Percentiles rank a stretch among this genome's conserved stretches.
Conservation (phyloP, 1,140 invertebrate genomes). For the Caenorhabditis inopinata region DNA sequence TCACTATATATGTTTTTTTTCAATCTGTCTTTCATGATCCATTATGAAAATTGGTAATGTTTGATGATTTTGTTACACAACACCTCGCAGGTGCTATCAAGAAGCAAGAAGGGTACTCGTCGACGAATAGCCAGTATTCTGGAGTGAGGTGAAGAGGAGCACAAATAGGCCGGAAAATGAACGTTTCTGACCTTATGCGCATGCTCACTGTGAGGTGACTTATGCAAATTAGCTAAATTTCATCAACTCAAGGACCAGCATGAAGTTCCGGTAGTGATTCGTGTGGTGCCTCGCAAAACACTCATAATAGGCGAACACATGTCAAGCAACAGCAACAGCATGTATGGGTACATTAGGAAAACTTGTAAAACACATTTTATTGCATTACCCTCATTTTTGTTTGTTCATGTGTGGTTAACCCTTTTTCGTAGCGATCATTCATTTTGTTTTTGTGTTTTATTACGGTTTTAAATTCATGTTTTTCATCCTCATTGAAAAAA, state of each 20-base stretch:
- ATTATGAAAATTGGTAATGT: neutral
- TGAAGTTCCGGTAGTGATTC: constrained; percentile 28
- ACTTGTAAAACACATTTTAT: neutral
- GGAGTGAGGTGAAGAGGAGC: neutral
- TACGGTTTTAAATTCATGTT: neutral
- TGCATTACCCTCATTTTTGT: too few relatives aligned
- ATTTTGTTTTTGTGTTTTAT: neutral
- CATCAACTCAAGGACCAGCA: neutral
- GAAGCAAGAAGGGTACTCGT: neutral
- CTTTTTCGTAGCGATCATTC: too few relatives aligned
- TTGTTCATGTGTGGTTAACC: neutral
- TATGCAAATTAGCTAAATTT: constrained; percentile 33
- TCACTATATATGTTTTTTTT: neutral
- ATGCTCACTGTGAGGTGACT: constrained; percentile 26
- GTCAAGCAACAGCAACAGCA: neutral
- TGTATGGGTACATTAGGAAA: neutral
- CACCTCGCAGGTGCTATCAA: constrained; percentile 27
- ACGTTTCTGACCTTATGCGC: constrained; percentile 19
- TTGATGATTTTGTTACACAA: constrained; percentile 13
- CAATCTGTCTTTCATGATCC: neutral
- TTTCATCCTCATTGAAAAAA: neutral
- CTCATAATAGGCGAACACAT: constrained; percentile 11
- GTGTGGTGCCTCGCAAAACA: neutral
- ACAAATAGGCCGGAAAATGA: neutral
- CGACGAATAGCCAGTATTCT: neutral